phyloP scores from a whole-genome alignment of 2,113 vertebrate genomes.

The Tragelaphus scriptus region DNA sequence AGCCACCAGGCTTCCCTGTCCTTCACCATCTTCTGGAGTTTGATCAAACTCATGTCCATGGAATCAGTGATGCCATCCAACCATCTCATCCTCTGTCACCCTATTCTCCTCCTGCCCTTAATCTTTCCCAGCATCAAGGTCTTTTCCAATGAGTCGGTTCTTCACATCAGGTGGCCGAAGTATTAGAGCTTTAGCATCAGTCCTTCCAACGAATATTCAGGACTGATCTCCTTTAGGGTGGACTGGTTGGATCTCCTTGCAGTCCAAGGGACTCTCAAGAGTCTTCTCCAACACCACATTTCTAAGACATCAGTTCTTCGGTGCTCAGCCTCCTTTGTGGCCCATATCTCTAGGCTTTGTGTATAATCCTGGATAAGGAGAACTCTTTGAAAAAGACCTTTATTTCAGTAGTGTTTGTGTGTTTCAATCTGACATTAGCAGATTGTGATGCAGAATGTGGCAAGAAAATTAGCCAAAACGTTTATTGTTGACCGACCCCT shows the following conservation, averaged over 20 bases:
- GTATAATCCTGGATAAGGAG: not conserved
- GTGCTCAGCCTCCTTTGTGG: not conserved
- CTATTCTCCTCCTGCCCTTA: not conserved
- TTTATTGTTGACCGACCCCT: not conserved
- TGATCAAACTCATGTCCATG: not conserved
- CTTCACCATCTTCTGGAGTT: not conserved
- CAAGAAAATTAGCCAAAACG: rapidly evolving
- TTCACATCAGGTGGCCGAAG: not conserved
- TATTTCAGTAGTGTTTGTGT: not conserved
- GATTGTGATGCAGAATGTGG: not conserved
- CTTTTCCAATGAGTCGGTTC: not conserved
- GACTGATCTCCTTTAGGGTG: not conserved
- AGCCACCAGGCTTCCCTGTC: not conserved
- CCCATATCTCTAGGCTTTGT: not conserved
- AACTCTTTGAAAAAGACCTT: not conserved
- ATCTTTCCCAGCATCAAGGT: not conserved
- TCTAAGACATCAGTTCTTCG: not conserved
- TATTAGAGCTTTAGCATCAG: not conserved
- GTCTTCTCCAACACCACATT: not conserved
- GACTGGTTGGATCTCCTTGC: not conserved
- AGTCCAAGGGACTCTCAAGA: not conserved
- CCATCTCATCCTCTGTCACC: not conserved
- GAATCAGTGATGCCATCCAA: not conserved
- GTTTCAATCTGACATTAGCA: not conserved
- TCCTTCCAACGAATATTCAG: not conserved